Evolutionary conservation across 2,888 invertebrate genomes (phyloP), one percentile per base, ranked within the genome.

Genomic region (Ectemnius cavifrons): DNA sequence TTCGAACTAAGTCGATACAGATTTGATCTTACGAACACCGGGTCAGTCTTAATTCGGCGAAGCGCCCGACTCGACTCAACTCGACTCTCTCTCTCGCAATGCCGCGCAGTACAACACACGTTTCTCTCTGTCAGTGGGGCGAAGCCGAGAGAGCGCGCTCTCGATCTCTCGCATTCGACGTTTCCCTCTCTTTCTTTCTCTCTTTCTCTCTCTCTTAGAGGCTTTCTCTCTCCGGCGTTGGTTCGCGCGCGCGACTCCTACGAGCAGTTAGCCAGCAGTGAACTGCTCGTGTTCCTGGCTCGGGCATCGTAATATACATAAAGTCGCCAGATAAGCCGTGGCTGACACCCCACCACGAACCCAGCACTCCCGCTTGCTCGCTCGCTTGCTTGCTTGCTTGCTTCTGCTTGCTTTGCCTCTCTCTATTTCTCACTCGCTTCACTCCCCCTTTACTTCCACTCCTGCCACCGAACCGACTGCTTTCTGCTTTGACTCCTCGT

Each of bases 231-330:
- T 23, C 23, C 23, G 23, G 23, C 23, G 23, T 23, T 23, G 23
- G 23, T 23, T 37, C 37, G 37, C 37, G 37, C 37, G 37, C 37
- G 37, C 37, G 37, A 37, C 37, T 37, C 37, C 52, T 77, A 79
- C 89, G 84, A 84, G 86, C 84, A 84, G 87, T 89, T 86, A 85
- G 85, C 85, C 85, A 87, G 85, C 86, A 85, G 81, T 84, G 84
- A 88, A 89, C 89, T 89, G 89, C 81, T 88, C 85, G 86, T 81
- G 81, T 85, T 86, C 81, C 84, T 84, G 84, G 81, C 83, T 85
- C 79, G 81, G 82, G 82, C 86, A 84, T 85, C 86, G 87, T 89
- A 88, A 89, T 89, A 88, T 89, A 89, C 89, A 87, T 88, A 84
- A 85, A 86, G 84, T 85, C 85, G 82, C 77, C 83, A 87, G 89